Percentiles rank a stretch among this genome's conserved stretches.
Conservation (phyloP, 2,888 invertebrate genomes). For the Koerneria pararmatus region DNA sequence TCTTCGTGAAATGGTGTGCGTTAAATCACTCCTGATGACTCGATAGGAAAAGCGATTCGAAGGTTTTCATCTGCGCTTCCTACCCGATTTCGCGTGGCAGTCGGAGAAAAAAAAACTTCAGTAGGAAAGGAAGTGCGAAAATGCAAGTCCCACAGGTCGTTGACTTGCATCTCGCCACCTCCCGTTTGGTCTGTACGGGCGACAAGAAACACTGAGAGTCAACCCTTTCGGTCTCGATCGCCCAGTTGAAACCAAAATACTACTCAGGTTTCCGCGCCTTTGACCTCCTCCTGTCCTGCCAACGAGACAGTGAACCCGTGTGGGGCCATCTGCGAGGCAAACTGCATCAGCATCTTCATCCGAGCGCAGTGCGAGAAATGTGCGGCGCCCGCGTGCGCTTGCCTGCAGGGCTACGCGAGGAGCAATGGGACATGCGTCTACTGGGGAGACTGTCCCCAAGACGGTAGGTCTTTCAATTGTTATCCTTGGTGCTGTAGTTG, state of each 20-base stretch:
- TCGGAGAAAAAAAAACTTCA: too few relatives aligned
- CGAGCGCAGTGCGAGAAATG: constrained; percentile 53
- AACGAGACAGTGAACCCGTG: constrained; percentile 58
- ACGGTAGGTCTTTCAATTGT: constrained; percentile 18
- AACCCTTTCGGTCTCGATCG: constrained; percentile 17
- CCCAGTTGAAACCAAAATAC: constrained; percentile 17
- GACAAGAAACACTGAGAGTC: constrained; percentile 12
- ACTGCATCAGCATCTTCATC: constrained; percentile 55
- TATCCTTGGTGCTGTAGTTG: too few relatives aligned
- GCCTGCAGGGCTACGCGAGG: constrained; percentile 55
- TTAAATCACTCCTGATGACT: too few relatives aligned
- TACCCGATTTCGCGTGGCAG: too few relatives aligned
- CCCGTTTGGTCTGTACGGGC: too few relatives aligned
- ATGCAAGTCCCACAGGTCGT: too few relatives aligned
- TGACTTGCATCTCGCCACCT: too few relatives aligned
- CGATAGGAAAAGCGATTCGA: too few relatives aligned
- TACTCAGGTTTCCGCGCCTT: too few relatives aligned
- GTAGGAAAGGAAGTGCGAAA: too few relatives aligned
- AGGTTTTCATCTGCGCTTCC: too few relatives aligned
- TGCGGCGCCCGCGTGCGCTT: constrained; percentile 48
- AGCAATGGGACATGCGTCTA: constrained; percentile 48
- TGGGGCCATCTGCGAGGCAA: constrained; percentile 55
- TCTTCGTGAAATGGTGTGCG: too few relatives aligned
- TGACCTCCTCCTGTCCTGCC: constrained; percentile 36
- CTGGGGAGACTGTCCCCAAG: constrained; percentile 55